These are phyloP conservation scores for Phrynocephalus vlangalii DNA, from an alignment of 2,797 vertebrate genomes.

Conservation along the genomic window DNA sequence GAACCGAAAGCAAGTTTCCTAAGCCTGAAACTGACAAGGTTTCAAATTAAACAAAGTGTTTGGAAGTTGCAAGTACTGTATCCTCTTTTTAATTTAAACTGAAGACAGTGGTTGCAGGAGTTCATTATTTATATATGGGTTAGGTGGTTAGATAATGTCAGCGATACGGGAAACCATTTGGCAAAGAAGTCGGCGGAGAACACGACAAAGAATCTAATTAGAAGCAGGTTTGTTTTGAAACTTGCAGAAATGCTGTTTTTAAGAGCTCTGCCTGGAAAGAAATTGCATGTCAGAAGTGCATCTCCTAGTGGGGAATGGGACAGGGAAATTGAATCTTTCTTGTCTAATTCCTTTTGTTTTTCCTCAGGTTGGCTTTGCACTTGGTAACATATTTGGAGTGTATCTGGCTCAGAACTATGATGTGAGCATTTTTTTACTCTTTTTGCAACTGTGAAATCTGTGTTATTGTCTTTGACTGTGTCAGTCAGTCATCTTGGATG, in stretches of 20 bases:
- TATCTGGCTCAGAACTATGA: conserved; percentile 98
- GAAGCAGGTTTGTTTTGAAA: conserved; percentile 32
- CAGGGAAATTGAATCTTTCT: background rate
- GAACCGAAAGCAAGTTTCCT: background rate
- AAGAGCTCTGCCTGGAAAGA: background rate
- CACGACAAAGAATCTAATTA: conserved; percentile 26
- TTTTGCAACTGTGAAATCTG: background rate
- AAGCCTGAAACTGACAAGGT: background rate
- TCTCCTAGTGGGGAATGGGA: background rate
- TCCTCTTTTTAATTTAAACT: background rate
- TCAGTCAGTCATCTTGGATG: background rate
- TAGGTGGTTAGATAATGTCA: background rate
- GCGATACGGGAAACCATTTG: background rate
- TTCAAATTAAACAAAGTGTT: background rate
- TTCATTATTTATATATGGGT: background rate
- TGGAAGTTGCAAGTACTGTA: background rate
- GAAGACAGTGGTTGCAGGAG: background rate
- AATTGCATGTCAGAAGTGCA: background rate
- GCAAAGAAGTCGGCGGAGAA: background rate
- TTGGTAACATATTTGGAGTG: conserved; percentile 97
- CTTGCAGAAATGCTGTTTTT: background rate
- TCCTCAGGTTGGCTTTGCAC: conserved; percentile 91
- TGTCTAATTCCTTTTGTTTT: conserved; percentile 30
- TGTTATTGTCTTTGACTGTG: background rate
- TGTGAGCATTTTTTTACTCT: conserved; percentile 73